Evolutionary conservation across 2,113 vertebrate species (phyloP).

Genomic region (Melospiza georgiana): DNA sequence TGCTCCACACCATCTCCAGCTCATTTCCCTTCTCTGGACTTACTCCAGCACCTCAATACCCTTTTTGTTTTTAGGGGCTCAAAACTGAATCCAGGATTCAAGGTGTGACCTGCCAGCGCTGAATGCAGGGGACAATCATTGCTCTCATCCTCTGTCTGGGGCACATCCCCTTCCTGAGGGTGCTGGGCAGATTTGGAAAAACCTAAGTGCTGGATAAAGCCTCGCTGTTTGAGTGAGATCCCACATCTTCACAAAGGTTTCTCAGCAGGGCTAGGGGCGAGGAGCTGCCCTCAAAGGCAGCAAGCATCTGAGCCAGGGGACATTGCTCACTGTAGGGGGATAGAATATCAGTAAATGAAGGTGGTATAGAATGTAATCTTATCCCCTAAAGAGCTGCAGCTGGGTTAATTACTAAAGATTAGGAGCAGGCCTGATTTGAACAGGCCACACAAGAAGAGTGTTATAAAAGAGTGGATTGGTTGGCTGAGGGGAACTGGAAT

Average conservation of each 20-base stretch:
- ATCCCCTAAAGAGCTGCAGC: too few relatives aligned
- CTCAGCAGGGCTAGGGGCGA: fast-evolving
- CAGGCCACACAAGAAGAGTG: too few relatives aligned
- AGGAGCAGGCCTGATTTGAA: too few relatives aligned
- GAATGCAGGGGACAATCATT: neutral
- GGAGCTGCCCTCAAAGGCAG: neutral
- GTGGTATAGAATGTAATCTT: too few relatives aligned
- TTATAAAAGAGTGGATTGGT: too few relatives aligned
- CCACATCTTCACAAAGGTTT: neutral
- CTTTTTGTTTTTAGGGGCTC: neutral
- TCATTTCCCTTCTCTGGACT: neutral
- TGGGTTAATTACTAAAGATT: too few relatives aligned
- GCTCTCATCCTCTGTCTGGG: neutral
- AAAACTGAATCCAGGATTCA: neutral
- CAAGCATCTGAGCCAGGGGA: neutral
- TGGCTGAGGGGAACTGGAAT: too few relatives aligned
- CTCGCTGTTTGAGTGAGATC: neutral
- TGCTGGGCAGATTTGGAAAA: neutral
- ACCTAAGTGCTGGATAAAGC: neutral
- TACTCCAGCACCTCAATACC: neutral
- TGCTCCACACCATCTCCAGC: neutral
- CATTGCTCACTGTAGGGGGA: neutral
- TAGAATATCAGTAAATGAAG: too few relatives aligned
- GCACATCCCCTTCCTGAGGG: neutral
- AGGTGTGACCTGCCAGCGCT: neutral